Percentiles rank a stretch among this genome's conserved stretches.
phyloP scores from a whole-genome alignment of 2,888 invertebrate genomes.

The Cheilosia impressa region DNA sequence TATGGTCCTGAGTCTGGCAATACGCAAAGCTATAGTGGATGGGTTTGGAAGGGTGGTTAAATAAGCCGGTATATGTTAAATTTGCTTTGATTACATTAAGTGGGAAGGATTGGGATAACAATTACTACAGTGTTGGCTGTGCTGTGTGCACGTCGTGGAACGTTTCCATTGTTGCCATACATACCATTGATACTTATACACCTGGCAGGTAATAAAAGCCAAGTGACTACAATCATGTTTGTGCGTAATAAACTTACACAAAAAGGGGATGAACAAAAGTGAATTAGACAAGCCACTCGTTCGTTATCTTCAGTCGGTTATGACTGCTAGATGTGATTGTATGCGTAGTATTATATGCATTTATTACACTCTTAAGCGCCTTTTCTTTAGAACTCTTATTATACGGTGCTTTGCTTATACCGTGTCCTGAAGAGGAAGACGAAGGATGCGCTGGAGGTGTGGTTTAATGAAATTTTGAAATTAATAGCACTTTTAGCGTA shows the following conservation, averaged over 20 bases:
- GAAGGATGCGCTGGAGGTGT: too few relatives aligned
- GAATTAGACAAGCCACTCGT: constrained; percentile 7
- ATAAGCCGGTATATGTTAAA: constrained; percentile 32
- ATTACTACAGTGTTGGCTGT: constrained; percentile 50
- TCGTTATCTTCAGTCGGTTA: constrained; percentile 26
- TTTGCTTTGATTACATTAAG: constrained; percentile 56
- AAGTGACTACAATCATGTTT: constrained; percentile 19
- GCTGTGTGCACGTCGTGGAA: constrained; percentile 14
- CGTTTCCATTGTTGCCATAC: constrained; percentile 19
- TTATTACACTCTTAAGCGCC: background rate
- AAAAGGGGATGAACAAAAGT: constrained; percentile 18
- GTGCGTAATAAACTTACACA: constrained; percentile 14
- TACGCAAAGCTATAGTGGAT: background rate
- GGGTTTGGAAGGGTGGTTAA: constrained; percentile 15
- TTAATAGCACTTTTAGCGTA: too few relatives aligned
- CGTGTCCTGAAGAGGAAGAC: too few relatives aligned
- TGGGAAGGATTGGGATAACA: constrained; percentile 51
- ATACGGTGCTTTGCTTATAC: too few relatives aligned
- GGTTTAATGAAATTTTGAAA: too few relatives aligned
- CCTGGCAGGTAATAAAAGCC: constrained; percentile 26
- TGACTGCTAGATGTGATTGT: background rate
- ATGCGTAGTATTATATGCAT: constrained; percentile 3
- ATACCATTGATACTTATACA: constrained; percentile 14
- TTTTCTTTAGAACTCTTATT: too few relatives aligned
- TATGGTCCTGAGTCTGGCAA: background rate